Percentiles rank a stretch among this genome's conserved stretches.
phyloP scores from a whole-genome alignment of 2,113 vertebrate species.

The Rallus limicola region DNA sequence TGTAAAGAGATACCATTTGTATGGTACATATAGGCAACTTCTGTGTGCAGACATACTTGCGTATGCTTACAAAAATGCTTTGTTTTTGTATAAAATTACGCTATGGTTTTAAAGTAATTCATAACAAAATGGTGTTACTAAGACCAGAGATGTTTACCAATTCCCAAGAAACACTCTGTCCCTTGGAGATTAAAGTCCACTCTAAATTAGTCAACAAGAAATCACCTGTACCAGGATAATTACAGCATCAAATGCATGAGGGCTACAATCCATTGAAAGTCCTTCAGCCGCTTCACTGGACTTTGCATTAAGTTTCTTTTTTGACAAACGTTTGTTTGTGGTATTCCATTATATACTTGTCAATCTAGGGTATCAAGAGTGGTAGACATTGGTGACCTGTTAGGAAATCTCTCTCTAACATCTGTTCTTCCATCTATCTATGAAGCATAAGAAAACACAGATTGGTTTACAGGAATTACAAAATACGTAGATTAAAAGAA shows the following conservation, averaged over 20 bases:
- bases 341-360: conserved; percentile 32
- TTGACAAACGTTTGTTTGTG: neutral
- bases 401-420: neutral
- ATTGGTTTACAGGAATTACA: neutral
- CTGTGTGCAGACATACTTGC: accelerated
- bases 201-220: neutral
- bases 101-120: neutral
- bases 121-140: neutral
- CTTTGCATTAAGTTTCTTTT: neutral
- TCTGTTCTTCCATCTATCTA: neutral
- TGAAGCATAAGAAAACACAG: neutral
- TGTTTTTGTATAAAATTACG: neutral
- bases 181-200: neutral
- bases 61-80: neutral
- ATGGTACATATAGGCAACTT: neutral
- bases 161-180: neutral
- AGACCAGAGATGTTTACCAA: neutral
- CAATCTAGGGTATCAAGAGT: neutral
- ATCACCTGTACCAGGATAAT: neutral
- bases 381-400: neutral
- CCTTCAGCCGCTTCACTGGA: neutral
- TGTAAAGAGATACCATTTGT: neutral
- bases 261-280: neutral
- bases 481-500: neutral
- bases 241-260: neutral